Evolutionary conservation across 1,140 invertebrate genomes (phyloP), one percentile per base, ranked within the genome.

Genomic region (Drosophila murphyi): DNA sequence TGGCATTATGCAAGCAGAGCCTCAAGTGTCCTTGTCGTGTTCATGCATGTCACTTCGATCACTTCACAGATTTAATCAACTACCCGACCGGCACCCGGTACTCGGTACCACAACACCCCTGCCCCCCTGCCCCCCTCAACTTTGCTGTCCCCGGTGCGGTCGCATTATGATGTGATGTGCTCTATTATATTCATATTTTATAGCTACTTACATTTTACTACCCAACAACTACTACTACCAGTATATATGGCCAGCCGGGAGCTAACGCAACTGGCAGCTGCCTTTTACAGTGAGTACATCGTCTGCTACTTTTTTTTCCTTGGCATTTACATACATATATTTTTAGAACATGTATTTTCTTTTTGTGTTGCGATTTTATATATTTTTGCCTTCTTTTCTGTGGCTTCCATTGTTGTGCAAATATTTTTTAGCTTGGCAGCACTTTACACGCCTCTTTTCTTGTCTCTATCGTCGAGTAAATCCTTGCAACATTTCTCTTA

Each of bases 111-210:
- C 29, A 5, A 20, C 20, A 20, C 20, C 35, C 3, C 10, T 48
- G 2, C 32, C 50, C 20, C 35, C 3, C 10, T 48, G 2, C 32
- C 50, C 20, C 7, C 37, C 12, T n/a, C 12, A 12, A 43, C 56
- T 63, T 62, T 43, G 43, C 52, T 65, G 72, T 51, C 72, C 54
- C 48, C 69, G 63, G 69, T 77, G 74, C 74, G 69, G 74, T 69
- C 77, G 73, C 73, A 72, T 77, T 69, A 79, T 77, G 77, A 77
- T 77, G 74, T 79, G 77, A 77, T 77, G 77, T 77, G 70, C 78
- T 80, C 78, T 80, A 80, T 80, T 80, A 80, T 80, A 80, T 80
- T 80, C 78, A 80, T 78, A 80, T 80, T 80, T 80, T 80, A 80
- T 80, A 80, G 78, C 76, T 80, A 80, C 78, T 80, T 80, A 80